Evolutionary conservation across 2,888 invertebrate genomes (phyloP).

Genomic region (Cremastinae sp.): DNA sequence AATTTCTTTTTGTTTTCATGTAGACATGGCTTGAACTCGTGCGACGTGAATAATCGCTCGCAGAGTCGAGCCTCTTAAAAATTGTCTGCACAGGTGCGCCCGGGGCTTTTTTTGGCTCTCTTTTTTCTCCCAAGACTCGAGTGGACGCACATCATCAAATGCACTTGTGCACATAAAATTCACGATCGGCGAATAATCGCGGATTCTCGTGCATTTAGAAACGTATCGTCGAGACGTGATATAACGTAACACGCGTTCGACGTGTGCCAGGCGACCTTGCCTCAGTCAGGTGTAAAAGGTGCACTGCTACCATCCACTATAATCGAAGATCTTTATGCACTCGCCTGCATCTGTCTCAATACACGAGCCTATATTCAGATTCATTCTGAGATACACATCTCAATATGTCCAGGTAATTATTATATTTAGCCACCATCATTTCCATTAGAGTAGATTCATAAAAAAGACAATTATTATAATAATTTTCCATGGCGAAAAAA

Average conservation of each 20-base stretch:
- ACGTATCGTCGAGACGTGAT: constrained; percentile 65
- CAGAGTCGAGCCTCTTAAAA: no score
- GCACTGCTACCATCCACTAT: constrained; percentile 44
- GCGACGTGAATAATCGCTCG: no score
- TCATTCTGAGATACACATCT: neutral
- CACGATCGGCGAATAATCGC: constrained; percentile 67
- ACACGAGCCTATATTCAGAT: constrained; percentile 1
- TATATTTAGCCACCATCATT: no score
- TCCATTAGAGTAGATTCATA: neutral
- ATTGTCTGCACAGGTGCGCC: no score
- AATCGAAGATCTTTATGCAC: constrained; percentile 43
- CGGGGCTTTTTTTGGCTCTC: neutral
- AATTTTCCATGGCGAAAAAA: no score
- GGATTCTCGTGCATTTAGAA: constrained; percentile 65
- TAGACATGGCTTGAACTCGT: no score
- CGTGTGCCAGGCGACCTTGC: constrained; percentile 75
- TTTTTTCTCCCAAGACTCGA: neutral
- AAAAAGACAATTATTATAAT: neutral
- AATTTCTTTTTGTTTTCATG: no score
- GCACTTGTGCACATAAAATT: constrained; percentile 24
- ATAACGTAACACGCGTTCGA: constrained; percentile 75
- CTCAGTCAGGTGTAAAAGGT: constrained; percentile 64
- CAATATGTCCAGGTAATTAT: no score
- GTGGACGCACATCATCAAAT: constrained; percentile 2
- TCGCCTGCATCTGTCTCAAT: constrained; percentile 1